Evolutionary conservation across 2,113 vertebrate genomes (phyloP).

Genomic region (Corythornis vintsioides): DNA sequence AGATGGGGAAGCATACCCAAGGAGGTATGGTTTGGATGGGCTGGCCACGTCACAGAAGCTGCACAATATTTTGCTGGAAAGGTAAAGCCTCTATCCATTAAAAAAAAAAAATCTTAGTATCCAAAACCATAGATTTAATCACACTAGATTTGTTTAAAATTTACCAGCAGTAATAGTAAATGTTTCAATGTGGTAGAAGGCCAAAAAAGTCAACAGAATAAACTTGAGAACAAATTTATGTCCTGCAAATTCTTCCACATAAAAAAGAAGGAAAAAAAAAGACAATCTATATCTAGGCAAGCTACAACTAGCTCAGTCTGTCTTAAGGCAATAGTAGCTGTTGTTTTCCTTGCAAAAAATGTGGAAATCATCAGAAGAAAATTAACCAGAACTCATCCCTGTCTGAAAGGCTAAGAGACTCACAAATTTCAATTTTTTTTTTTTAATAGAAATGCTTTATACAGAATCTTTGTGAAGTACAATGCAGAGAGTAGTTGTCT

Average conservation of each 20-base stretch:
- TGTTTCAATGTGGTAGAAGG: not conserved
- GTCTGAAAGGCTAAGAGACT: conserved; percentile 39
- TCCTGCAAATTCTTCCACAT: not conserved
- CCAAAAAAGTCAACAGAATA: not conserved
- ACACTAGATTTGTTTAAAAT: not conserved
- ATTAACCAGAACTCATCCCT: conserved; percentile 58
- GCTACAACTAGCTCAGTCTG: conserved; percentile 29
- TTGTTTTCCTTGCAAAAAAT: conserved; percentile 42
- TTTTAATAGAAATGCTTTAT: conserved; percentile 35
- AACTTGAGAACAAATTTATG: not conserved
- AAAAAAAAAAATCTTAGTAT: not conserved
- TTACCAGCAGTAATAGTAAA: not conserved
- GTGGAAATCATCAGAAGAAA: conserved; percentile 60
- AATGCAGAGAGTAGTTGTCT: conserved; percentile 55
- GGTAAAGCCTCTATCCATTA: not conserved
- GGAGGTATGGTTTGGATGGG: not conserved
- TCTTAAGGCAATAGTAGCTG: conserved; percentile 50
- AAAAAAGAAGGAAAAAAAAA: not conserved
- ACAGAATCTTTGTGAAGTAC: conserved; percentile 55
- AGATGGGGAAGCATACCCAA: accelerated
- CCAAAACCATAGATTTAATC: not conserved
- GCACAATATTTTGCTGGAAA: not conserved
- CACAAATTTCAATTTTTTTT: conserved; percentile 34
- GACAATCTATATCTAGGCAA: not conserved
- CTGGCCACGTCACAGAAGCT: accelerated